phyloP scores from a whole-genome alignment of 2,797 vertebrate species.

The Poecilia picta region DNA sequence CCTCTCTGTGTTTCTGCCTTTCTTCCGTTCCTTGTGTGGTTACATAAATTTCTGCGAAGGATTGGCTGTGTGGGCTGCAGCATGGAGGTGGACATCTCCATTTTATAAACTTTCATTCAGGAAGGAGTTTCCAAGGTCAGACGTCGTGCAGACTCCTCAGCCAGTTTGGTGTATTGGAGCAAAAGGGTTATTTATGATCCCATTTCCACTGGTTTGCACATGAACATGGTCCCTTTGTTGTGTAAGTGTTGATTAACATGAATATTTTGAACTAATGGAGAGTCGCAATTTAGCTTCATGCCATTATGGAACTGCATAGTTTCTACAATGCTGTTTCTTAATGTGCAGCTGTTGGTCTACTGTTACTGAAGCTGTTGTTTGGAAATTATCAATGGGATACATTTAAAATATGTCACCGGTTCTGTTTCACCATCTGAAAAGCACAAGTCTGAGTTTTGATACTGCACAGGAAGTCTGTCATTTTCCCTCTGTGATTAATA shows the following conservation, averaged over 20 bases:
- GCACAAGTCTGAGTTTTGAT: not conserved
- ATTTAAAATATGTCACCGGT: constrained; percentile 1
- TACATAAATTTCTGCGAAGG: constrained; percentile 67
- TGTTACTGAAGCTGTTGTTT: constrained; percentile 10
- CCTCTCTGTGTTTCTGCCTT: constrained; percentile 46
- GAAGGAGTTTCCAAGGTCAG: constrained; percentile 62
- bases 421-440: not conserved
- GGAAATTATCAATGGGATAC: not conserved
- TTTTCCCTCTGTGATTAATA: not conserved
- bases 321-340: constrained; percentile 17
- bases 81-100: constrained; percentile 62
- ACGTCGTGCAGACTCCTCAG: constrained; percentile 52
- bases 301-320: constrained; percentile 5
- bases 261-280: constrained; percentile 26
- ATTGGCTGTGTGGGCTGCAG: constrained; percentile 62
- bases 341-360: constrained; percentile 19
- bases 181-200: constrained; percentile 51
- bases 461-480: not conserved
- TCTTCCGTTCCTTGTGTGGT: constrained; percentile 47
- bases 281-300: constrained; percentile 15
- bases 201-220: constrained; percentile 40
- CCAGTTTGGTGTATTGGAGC: constrained; percentile 45
- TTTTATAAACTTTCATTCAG: constrained; percentile 74
- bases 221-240: constrained; percentile 37
- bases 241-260: constrained; percentile 28